Base-by-base conservation (phyloP, 2,888 invertebrate genomes). In the Anthrax anthrax region DNA sequence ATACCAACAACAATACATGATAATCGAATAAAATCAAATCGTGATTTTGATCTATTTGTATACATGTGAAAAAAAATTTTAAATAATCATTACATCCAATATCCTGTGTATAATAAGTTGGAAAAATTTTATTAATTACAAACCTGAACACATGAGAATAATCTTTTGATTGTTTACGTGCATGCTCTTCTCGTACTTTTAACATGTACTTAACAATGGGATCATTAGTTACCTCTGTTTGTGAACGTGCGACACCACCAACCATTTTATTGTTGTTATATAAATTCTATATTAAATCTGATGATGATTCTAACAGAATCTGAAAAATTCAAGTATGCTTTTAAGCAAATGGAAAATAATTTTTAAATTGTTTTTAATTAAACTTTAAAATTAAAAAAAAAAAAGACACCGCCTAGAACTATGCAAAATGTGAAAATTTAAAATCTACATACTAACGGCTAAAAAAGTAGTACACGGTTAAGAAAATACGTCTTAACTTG, bases 1-100 rank as follows among this genome's bases (percentile, higher is more conserved):
- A 79, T 77, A 16, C 78, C 78, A 58, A 69, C 62, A 12, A 67
- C 63, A 18, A 68, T 63, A 19, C 63, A 60, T 8, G 65, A 61
- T 18, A 68, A 50, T 1, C 68, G 62, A 43, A 61, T 59, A 44
- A 68, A 54, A 47, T 68, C 68, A 17, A 62, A 57, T 10, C 62
- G 56, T 1, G 67, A 61, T 52, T 64, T 67, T 18, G 55, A 55
- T 41, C 53, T 53, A 32, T 6, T 50, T 44, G 18, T 8, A 23
- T 6, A 23, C 4, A 23, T 17, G 18, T 38, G 8, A 3, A 39
- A 39, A 19, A 19, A 19, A 13, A n/a, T n/a, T n/a, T n/a, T n/a
- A n/a, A n/a, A n/a, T n/a, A n/a, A n/a, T n/a, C n/a, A n/a, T n/a
- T n/a, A n/a, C n/a, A n/a, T n/a, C n/a, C n/a, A n/a, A n/a, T n/a